Conservation (phyloP, 2,113 vertebrate species). For the Hydrochoerus hydrochaeris region DNA sequence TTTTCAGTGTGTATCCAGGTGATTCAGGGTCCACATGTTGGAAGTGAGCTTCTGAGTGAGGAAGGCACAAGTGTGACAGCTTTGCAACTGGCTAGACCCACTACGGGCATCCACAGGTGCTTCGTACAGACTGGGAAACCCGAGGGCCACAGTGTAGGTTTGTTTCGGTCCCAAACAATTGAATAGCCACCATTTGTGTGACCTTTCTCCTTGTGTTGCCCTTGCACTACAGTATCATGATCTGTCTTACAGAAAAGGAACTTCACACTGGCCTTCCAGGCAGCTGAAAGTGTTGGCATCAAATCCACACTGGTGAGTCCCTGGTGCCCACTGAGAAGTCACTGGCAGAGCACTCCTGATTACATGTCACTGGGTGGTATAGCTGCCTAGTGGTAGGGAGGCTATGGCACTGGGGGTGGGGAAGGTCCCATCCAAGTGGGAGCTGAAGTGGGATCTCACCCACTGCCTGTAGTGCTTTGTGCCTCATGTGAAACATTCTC, state of each 20-base stretch:
- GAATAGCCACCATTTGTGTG: rapidly evolving
- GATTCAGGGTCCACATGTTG: neutral
- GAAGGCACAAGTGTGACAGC: neutral
- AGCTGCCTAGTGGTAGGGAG: neutral
- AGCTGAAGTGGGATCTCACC: neutral
- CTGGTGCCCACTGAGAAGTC: neutral
- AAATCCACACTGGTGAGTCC: constrained; percentile 97
- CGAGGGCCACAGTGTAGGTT: neutral
- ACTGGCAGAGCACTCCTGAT: neutral
- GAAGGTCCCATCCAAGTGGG: rapidly evolving
- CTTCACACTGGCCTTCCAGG: constrained; percentile 98
- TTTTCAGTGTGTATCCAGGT: neutral
- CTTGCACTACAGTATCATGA: rapidly evolving
- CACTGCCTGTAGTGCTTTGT: rapidly evolving
- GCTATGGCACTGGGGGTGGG: neutral
- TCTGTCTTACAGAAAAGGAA: constrained; percentile 92
- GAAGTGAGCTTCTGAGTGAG: neutral
- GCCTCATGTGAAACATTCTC: rapidly evolving
- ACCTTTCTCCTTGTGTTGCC: neutral
- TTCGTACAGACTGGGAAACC: neutral
- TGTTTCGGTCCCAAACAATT: neutral
- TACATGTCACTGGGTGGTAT: neutral
- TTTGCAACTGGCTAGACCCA: no score
- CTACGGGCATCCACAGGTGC: neutral
- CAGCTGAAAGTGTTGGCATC: constrained; percentile 98